Conservation (phyloP, 2,113 vertebrate genomes). For the Condylura cristata region DNA sequence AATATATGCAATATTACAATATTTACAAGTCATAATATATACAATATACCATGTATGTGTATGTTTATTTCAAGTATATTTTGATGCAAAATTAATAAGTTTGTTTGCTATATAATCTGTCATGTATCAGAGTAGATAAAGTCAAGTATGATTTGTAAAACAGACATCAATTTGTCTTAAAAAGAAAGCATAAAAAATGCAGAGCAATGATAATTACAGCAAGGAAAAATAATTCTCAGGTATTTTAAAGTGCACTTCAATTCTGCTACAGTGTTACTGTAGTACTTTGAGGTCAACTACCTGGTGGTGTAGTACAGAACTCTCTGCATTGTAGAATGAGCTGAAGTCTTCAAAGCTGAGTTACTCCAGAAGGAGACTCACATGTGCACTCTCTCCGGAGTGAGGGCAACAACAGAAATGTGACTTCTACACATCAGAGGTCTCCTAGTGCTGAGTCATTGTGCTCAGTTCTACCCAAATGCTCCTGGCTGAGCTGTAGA, state of each 20-base stretch:
- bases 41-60: not conserved
- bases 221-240: not conserved
- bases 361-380: not conserved
- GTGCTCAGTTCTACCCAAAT: not conserved
- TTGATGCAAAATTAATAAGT: conserved; percentile 12
- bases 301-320: not conserved
- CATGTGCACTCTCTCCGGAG: not conserved
- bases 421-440: not conserved
- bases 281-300: not conserved
- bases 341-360: not conserved
- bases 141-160: not conserved
- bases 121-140: not conserved
- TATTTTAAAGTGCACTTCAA: not conserved
- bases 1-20: not conserved
- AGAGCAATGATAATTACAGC: not conserved
- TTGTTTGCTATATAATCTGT: not conserved
- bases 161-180: not conserved
- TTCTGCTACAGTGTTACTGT: not conserved
- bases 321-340: too few species aligned
- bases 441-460: conserved; percentile 51
- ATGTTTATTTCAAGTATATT: not conserved
- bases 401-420: not conserved
- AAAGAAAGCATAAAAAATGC: not conserved
- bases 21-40: not conserved
- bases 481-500: not conserved